phyloP scores from a whole-genome alignment of 2,113 vertebrate genomes.

The Synodontis membranacea region DNA sequence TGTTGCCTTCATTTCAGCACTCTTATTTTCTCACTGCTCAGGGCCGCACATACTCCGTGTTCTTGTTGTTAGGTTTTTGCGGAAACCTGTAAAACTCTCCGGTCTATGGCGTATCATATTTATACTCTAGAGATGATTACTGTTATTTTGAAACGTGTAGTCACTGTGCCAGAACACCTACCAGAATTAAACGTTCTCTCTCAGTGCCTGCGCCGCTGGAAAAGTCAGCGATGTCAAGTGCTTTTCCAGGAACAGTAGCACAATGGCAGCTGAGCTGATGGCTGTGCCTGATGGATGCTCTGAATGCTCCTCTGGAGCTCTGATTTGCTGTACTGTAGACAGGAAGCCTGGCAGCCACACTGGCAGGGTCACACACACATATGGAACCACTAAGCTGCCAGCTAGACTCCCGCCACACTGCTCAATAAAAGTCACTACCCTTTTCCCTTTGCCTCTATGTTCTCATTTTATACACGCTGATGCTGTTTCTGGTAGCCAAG shows the following conservation, averaged over 20 bases:
- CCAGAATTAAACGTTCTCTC: conserved; percentile 33
- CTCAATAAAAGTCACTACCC: conserved; percentile 48
- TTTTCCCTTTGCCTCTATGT: conserved; percentile 26
- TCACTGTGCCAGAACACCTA: conserved; percentile 38
- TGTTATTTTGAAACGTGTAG: conserved; percentile 46
- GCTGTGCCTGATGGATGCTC: conserved; percentile 36
- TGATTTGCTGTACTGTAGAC: conserved; percentile 21
- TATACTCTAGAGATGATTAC: conserved; percentile 11
- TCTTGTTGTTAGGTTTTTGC: neutral
- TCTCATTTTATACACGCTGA: conserved; percentile 19
- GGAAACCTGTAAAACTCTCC: neutral
- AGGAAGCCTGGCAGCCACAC: conserved; percentile 31
- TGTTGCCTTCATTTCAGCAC: neutral
- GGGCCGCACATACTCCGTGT: neutral
- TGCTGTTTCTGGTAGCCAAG: conserved; percentile 11
- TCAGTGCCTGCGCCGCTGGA: conserved; percentile 19
- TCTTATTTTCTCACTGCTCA: neutral
- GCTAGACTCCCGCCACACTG: conserved; percentile 16
- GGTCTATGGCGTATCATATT: neutral
- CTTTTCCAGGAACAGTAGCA: conserved; percentile 44
- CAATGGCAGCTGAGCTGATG: conserved; percentile 31
- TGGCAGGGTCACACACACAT: conserved; percentile 40
- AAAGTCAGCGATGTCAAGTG: conserved; percentile 47
- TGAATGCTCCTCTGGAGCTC: conserved; percentile 39
- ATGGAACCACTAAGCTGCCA: conserved; percentile 48